Evolutionary conservation across 2,113 vertebrate species (phyloP), one percentile per base, ranked within the genome.

Genomic region (Coturnix japonica): DNA sequence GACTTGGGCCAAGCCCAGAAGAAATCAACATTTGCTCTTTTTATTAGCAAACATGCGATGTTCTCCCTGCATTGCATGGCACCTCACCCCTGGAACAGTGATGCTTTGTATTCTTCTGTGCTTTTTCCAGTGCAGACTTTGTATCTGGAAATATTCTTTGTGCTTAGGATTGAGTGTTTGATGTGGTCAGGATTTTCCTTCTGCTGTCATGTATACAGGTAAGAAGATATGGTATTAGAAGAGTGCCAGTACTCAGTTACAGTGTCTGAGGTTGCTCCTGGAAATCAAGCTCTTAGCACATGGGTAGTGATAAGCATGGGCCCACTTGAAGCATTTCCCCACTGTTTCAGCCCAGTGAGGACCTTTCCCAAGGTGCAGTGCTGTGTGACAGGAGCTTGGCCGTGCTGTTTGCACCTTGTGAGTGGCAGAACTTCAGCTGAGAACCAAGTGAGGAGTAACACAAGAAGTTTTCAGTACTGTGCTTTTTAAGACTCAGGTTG

Each of bases 51-150:
- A 46, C 65, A 35, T 3, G 6, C 41, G 9, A 0, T 5, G 3
- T 60, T 64, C 53, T 79, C 20, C 23, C 12, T 75, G 61, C 6
- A 84, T 60, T 33, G 26, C 4, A 1, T 0, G 0, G 67, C 56
- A 8, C 9, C 6, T 66, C 26, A 39, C 74, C 17, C 57, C 15
- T 11, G 26, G 17, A 70, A 31, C 21, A 23, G 7, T 2, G 17
- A 7, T 44, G 14, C 25, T 64, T 53, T 51, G 43, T 46, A 5
- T 63, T 74, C 13, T 37, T 69, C 6, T 60, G 30, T 43, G 33
- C 39, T 72, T 81, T 67, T 70, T 20, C 28, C 69, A 61, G 16
- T 28, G 26, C 18, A 41, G 23, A 25, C 33, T 30, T 49, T 17
- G 4, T 54, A n/a, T 43, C 31, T 71, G 31, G 19, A 17, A 43